Percentiles rank a stretch among this genome's conserved stretches.
Evolutionary conservation across 2,113 vertebrate species (phyloP).

Genomic region (Nannospalax galili): DNA sequence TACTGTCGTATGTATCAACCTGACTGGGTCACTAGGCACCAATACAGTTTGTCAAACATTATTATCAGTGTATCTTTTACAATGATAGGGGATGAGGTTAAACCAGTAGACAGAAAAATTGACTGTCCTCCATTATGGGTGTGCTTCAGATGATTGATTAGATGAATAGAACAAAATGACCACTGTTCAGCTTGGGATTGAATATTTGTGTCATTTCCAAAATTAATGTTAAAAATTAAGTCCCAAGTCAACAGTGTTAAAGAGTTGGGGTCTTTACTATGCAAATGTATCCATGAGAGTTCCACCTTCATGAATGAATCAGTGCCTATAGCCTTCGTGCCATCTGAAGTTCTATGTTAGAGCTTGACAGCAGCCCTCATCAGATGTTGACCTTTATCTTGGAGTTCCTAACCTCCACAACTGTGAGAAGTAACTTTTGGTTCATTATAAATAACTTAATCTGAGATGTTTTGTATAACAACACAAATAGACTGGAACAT

Average conservation of each 20-base stretch:
- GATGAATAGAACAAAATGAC: not conserved
- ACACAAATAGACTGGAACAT: not conserved
- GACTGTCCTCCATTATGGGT: not conserved
- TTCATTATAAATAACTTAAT: not conserved
- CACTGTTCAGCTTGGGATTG: not conserved
- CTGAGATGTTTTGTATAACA: not conserved
- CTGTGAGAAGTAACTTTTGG: not conserved
- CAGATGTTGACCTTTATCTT: not conserved
- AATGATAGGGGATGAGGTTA: not conserved
- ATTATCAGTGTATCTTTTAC: not conserved
- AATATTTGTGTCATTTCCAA: not conserved
- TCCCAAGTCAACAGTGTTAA: not conserved
- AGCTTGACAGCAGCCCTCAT: not conserved
- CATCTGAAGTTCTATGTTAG: not conserved
- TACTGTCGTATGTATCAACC: not conserved
- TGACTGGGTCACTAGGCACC: not conserved
- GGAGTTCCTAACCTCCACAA: not conserved
- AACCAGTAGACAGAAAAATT: not conserved
- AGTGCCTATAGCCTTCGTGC: not conserved
- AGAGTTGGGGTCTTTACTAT: not conserved
- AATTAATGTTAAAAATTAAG: not conserved
- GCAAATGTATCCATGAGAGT: not conserved
- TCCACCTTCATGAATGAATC: not conserved
- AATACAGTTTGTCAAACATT: not conserved
- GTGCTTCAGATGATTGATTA: not conserved